Evolutionary conservation across 2,797 vertebrate genomes (phyloP).

Genomic region (Lindbergichthys nudifrons): DNA sequence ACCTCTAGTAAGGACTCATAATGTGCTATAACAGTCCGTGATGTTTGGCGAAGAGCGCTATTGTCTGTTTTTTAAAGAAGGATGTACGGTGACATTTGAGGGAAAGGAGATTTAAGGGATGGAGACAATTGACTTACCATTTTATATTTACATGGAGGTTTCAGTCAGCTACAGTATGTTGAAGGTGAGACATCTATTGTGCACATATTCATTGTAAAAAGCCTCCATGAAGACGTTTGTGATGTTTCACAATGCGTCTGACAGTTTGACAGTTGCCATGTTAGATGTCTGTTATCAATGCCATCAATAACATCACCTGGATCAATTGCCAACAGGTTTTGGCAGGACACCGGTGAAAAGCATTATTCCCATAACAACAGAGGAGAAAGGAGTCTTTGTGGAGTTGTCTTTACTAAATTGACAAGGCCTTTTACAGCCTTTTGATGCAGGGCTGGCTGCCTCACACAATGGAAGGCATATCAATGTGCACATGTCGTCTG

Average conservation of each 20-base stretch:
- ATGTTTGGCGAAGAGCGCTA: no score
- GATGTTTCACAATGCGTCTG: conserved; percentile 17
- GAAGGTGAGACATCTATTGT: neutral
- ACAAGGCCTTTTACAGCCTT: conserved; percentile 96
- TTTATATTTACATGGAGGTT: neutral
- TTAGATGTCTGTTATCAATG: conserved; percentile 61
- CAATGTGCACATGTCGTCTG: conserved; percentile 97
- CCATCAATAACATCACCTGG: conserved; percentile 61
- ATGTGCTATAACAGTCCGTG: no score
- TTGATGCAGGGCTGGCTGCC: conserved; percentile 93
- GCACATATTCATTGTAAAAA: neutral
- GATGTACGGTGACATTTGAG: neutral
- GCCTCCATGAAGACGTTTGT: neutral
- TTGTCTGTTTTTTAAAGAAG: neutral
- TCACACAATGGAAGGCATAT: conserved; percentile 96
- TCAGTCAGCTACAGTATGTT: neutral
- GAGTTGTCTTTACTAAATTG: conserved; percentile 94
- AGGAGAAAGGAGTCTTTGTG: conserved; percentile 91
- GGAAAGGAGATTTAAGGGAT: neutral
- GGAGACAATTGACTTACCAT: neutral
- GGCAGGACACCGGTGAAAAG: conserved; percentile 62
- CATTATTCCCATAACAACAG: conserved; percentile 72
- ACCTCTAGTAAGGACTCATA: no score
- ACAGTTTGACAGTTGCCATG: conserved; percentile 43
- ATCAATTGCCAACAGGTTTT: conserved; percentile 60